Conservation (phyloP, 2,888 invertebrate species). For the Clostera curtula region DNA sequence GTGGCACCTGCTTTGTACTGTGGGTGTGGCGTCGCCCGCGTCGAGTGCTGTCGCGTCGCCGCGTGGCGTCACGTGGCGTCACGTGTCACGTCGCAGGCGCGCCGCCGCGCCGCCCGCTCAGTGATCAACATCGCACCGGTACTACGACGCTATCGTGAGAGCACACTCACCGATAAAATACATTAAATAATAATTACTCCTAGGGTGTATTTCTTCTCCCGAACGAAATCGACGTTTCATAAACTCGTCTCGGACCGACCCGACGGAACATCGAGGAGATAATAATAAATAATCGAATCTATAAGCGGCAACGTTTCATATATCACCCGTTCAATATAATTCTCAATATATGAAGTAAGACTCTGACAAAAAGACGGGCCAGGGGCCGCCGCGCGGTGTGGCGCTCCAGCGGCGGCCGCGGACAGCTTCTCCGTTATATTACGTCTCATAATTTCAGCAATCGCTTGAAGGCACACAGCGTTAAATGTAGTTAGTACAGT, state of each 20-base stretch:
- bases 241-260: conserved; percentile 72
- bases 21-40: conserved; percentile 19
- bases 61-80: conserved; percentile 7
- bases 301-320: conserved; percentile 74
- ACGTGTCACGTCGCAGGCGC: conserved; percentile 10
- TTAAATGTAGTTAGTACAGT: conserved; percentile 76
- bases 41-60: conserved; percentile 5
- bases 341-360: conserved; percentile 73
- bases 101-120: conserved; percentile 31
- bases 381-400: conserved; percentile 58
- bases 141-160: conserved; percentile 65
- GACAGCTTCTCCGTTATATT: conserved; percentile 65
- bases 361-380: conserved; percentile 56
- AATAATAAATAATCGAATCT: conserved; percentile 69
- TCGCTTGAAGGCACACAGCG: conserved; percentile 90
- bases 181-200: conserved; percentile 67
- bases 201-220: conserved; percentile 74
- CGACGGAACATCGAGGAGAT: conserved; percentile 71
- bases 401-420: conserved; percentile 56
- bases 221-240: conserved; percentile 72
- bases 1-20: conserved; percentile 32
- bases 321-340: conserved; percentile 75
- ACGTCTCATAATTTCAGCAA: conserved; percentile 77
- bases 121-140: conserved; percentile 69
- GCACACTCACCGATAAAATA: conserved; percentile 59